A percentile compares a stretch with the other conserved stretches of the same genome.
Evolutionary conservation across 2,113 vertebrate genomes (phyloP).

Genomic region (Gallinago undulata): DNA sequence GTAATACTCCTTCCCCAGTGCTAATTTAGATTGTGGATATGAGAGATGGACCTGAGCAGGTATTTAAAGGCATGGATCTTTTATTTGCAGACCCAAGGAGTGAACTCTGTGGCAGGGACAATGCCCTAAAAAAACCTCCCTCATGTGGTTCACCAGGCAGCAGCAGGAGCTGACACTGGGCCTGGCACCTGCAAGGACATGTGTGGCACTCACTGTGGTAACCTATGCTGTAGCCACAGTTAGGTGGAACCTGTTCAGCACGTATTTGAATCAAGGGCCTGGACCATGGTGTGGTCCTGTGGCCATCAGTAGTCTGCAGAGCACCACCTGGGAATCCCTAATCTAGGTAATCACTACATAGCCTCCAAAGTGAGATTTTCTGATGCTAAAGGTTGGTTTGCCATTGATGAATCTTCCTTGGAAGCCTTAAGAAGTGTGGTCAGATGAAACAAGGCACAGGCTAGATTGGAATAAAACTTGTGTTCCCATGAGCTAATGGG

Average conservation of each 20-base stretch:
- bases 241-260: not conserved
- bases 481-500: slow-evolving; percentile 8
- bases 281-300: not conserved
- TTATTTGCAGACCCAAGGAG: not conserved
- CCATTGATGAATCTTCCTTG: not conserved
- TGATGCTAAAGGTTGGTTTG: not conserved
- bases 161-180: not conserved
- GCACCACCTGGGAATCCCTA: not conserved
- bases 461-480: slow-evolving; percentile 32
- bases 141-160: not conserved
- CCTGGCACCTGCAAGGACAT: not conserved
- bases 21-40: too few species aligned
- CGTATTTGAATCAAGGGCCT: not conserved
- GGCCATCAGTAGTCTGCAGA: not conserved
- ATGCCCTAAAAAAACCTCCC: not conserved
- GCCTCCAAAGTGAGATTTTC: not conserved
- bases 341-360: rapidly evolving
- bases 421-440: not conserved
- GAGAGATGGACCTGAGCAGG: not conserved
- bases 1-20: not conserved
- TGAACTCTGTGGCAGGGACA: not conserved
- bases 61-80: not conserved
- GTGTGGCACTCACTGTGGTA: not conserved
- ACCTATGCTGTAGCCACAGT: not conserved
- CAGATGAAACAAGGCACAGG: slow-evolving; percentile 36